phyloP scores from a whole-genome alignment of 2,888 invertebrate genomes.

The Elgonia sp. region DNA sequence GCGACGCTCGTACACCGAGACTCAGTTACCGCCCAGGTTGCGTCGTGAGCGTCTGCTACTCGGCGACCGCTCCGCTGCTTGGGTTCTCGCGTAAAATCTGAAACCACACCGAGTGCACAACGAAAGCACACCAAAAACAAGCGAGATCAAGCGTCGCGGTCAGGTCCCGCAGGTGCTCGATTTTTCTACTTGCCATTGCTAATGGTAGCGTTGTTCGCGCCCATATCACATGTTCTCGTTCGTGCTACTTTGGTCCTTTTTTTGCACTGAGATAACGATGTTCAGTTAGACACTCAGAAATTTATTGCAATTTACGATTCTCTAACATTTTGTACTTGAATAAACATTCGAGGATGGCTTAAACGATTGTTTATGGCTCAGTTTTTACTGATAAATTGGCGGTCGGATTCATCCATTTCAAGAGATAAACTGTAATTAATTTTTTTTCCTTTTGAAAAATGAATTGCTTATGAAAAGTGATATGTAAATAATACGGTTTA shows the following conservation, averaged over 20 bases:
- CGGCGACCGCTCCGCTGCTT: slow-evolving; percentile 54
- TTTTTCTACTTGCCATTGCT: background rate
- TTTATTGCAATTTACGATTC: too few species aligned
- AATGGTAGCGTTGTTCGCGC: background rate
- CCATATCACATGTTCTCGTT: slow-evolving; percentile 13
- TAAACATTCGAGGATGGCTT: too few species aligned
- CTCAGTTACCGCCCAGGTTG: slow-evolving; percentile 79
- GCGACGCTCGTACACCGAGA: slow-evolving; percentile 73
- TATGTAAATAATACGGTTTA: too few species aligned
- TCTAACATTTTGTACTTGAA: too few species aligned
- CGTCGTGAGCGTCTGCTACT: slow-evolving; percentile 74
- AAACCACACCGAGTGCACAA: background rate
- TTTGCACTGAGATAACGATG: slow-evolving; percentile 9
- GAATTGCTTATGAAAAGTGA: too few species aligned
- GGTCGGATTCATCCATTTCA: too few species aligned
- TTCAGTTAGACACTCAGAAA: too few species aligned
- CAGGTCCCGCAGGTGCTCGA: slow-evolving; percentile 11
- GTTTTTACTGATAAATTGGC: too few species aligned
- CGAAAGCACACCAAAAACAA: background rate
- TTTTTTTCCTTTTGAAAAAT: too few species aligned
- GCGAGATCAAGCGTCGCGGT: background rate
- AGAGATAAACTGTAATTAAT: too few species aligned
- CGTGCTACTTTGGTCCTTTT: slow-evolving; percentile 2
- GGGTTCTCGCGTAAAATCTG: slow-evolving; percentile 26
- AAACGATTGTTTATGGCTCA: too few species aligned